Percentiles rank a stretch among this genome's conserved stretches.
phyloP scores from a whole-genome alignment of 1,140 invertebrate genomes.

The Sogatella furcifera region DNA sequence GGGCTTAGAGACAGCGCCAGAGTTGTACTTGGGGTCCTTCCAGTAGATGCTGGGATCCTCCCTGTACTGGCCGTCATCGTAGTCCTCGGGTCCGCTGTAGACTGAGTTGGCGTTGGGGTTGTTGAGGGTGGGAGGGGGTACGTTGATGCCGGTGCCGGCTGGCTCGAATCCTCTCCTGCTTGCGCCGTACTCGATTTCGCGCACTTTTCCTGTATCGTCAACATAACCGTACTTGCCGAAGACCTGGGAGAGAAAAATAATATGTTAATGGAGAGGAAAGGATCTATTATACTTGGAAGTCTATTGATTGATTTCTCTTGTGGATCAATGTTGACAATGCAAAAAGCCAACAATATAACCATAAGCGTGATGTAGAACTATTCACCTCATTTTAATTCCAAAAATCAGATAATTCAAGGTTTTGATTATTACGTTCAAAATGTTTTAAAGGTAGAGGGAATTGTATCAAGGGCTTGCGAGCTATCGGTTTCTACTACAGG shows the following conservation, averaged over 20 bases:
- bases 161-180: conserved; percentile 62
- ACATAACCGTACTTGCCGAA: conserved; percentile 75
- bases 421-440: too few relatives aligned
- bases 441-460: too few relatives aligned
- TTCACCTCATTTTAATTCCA: too few relatives aligned
- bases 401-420: too few relatives aligned
- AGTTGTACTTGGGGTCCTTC: conserved; percentile 55
- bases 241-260: conserved; percentile 31
- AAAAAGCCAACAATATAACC: too few relatives aligned
- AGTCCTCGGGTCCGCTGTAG: conserved; percentile 32
- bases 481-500: too few relatives aligned
- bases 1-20: not conserved
- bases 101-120: conserved; percentile 32
- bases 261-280: too few relatives aligned
- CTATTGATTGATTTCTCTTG: too few relatives aligned
- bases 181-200: conserved; percentile 69
- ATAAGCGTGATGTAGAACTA: too few relatives aligned
- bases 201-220: conserved; percentile 58
- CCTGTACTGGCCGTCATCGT: conserved; percentile 68
- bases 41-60: conserved; percentile 70
- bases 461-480: too few relatives aligned
- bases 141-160: conserved; percentile 61
- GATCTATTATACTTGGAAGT: too few relatives aligned
- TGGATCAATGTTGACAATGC: too few relatives aligned
- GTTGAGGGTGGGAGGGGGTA: conserved; percentile 57